These are phyloP conservation scores for Rhagonycha lutea DNA, from an alignment of 2,888 invertebrate genomes.

Conservation along the genomic window DNA sequence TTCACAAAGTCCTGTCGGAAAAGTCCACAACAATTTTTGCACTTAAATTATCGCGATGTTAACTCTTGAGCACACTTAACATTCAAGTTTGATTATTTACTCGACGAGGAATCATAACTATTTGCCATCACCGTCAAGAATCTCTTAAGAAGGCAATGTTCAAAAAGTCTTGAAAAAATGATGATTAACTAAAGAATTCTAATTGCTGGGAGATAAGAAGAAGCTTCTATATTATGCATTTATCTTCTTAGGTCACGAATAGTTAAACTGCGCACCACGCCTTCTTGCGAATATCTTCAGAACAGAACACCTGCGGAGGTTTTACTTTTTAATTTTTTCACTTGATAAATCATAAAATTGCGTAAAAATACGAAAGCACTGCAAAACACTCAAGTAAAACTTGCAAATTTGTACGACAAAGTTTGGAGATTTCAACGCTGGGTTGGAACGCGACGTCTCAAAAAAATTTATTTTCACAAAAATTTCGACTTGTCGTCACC, in stretches of 20 bases:
- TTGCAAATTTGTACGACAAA: not conserved
- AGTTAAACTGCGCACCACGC: constrained; percentile 34
- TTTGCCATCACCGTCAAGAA: not conserved
- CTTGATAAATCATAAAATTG: not conserved
- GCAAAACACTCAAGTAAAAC: not conserved
- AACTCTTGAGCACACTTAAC: not conserved
- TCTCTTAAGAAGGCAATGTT: not conserved
- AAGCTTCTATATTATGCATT: constrained; percentile 16
- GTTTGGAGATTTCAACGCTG: not conserved
- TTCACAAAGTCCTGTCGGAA: not conserved
- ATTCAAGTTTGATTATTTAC: not conserved
- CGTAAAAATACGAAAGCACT: not conserved
- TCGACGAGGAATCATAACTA: not conserved
- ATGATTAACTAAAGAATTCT: constrained; percentile 12
- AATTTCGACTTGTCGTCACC: not conserved
- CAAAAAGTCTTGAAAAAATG: not conserved
- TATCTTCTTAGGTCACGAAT: constrained; percentile 28
- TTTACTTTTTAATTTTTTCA: constrained; percentile 17
- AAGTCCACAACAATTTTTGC: not conserved
- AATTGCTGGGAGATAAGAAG: constrained; percentile 24
- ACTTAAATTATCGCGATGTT: not conserved
- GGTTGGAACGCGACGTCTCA: not conserved
- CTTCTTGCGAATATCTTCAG: constrained; percentile 23
- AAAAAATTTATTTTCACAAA: not conserved
- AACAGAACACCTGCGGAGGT: constrained; percentile 25